A percentile compares a stretch with the other conserved stretches of the same genome.
phyloP scores from a whole-genome alignment of 2,888 invertebrate species.

The Aromia moschata region DNA sequence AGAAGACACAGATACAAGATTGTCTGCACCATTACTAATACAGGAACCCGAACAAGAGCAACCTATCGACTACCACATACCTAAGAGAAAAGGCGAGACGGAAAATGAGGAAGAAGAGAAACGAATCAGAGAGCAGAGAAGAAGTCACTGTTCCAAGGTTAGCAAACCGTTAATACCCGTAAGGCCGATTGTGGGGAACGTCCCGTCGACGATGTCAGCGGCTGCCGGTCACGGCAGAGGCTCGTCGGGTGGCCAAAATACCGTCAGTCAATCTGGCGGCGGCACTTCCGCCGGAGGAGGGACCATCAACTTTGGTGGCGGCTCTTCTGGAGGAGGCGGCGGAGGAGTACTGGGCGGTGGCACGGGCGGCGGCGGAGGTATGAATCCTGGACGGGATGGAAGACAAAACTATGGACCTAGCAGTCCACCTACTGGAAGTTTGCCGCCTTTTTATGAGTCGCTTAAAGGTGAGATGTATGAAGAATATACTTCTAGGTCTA shows the following conservation, averaged over 20 bases:
- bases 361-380: constrained; percentile 79
- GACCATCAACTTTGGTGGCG: constrained; percentile 54
- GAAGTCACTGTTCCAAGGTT: constrained; percentile 75
- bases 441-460: constrained; percentile 90
- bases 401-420: constrained; percentile 88
- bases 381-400: constrained; percentile 77
- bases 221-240: constrained; percentile 85
- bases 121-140: constrained; percentile 73
- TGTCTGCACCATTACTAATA: constrained; percentile 44
- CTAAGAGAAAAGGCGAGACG: constrained; percentile 77
- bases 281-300: constrained; percentile 31
- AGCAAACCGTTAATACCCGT: constrained; percentile 70
- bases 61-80: constrained; percentile 89
- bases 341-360: constrained; percentile 68
- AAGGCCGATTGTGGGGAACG: constrained; percentile 64
- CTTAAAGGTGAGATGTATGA: constrained; percentile 68
- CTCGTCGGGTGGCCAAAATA: constrained; percentile 47
- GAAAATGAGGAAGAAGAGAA: constrained; percentile 77
- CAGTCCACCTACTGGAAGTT: constrained; percentile 85
- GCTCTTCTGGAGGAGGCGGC: constrained; percentile 66
- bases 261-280: constrained; percentile 25
- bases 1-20: constrained; percentile 55
- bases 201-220: constrained; percentile 74
- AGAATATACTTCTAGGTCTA: too few relatives aligned
- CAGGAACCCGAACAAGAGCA: constrained; percentile 69